Evolutionary conservation across 2,797 vertebrate species (phyloP).

Genomic region (Steatocranus sp.): DNA sequence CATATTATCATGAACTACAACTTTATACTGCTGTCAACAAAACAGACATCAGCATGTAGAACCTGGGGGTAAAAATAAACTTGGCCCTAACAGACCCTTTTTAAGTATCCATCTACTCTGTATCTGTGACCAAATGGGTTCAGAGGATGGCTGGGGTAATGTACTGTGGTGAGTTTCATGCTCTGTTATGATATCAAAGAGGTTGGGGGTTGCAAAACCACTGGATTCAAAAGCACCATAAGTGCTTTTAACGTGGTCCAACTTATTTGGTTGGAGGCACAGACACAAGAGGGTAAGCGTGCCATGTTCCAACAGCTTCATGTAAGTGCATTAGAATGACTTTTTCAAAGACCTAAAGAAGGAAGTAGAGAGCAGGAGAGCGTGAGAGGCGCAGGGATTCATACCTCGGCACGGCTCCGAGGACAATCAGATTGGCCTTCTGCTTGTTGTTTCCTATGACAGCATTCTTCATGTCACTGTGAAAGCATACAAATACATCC

Average conservation of each 20-base stretch:
- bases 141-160: background rate
- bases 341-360: background rate
- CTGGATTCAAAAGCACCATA: background rate
- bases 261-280: background rate
- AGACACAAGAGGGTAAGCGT: background rate
- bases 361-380: background rate
- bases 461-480: constrained; percentile 99
- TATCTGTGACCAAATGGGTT: background rate
- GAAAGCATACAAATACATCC: constrained; percentile 54
- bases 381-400: background rate
- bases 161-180: background rate
- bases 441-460: constrained; percentile 99
- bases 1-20: background rate
- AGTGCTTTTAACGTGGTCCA: background rate
- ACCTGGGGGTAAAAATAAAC: background rate
- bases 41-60: background rate
- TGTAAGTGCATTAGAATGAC: background rate
- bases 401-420: constrained; percentile 97
- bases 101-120: background rate
- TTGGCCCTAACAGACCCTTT: background rate
- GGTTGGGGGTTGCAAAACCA: background rate
- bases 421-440: constrained; percentile 99
- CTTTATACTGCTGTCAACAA: background rate
- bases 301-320: background rate
- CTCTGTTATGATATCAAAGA: background rate